Evolutionary conservation across 2,888 invertebrate genomes (phyloP).

Genomic region (Dynastes grantii): DNA sequence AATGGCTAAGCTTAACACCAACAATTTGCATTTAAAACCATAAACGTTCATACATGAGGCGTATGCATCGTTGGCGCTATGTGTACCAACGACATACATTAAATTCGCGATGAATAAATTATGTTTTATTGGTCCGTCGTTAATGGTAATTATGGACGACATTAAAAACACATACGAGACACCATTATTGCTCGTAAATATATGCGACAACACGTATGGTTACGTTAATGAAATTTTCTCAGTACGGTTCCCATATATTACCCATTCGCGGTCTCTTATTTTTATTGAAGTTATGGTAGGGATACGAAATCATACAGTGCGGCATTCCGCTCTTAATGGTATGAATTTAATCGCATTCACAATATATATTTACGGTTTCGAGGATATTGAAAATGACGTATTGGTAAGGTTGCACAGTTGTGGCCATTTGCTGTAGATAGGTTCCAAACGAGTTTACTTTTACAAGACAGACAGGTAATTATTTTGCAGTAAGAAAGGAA

Average conservation of each 20-base stretch:
- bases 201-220: conserved; percentile 20
- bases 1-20: too few species aligned
- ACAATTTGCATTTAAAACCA: neutral
- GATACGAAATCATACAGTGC: too few species aligned
- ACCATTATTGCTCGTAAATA: conserved; percentile 32
- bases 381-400: too few species aligned
- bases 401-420: too few species aligned
- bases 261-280: too few species aligned
- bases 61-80: neutral
- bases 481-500: too few species aligned
- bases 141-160: conserved; percentile 29
- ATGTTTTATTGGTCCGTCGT: conserved; percentile 35
- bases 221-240: conserved; percentile 24
- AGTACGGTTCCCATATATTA: neutral
- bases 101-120: conserved; percentile 38
- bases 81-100: neutral
- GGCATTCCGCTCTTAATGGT: neutral
- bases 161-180: conserved; percentile 36
- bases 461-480: too few species aligned
- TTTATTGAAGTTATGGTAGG: too few species aligned
- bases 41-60: neutral
- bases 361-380: too few species aligned
- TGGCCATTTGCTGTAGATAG: too few species aligned
- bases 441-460: too few species aligned
- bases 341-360: neutral